Conservation (phyloP, 2,113 vertebrate species). For the Melanocharis versteri region DNA sequence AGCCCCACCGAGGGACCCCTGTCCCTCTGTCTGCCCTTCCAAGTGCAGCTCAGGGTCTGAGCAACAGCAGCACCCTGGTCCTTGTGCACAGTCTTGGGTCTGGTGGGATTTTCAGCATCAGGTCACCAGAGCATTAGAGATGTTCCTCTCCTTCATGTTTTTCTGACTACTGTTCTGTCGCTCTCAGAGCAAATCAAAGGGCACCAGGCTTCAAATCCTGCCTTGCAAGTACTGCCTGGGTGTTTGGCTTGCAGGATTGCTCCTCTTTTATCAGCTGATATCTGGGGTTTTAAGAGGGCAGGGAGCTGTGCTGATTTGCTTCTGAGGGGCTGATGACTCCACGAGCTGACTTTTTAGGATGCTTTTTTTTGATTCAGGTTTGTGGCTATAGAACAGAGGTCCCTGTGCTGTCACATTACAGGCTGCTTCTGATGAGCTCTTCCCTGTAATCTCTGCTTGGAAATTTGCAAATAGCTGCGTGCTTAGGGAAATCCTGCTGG, state of each 20-base stretch:
- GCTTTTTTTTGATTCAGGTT: neutral
- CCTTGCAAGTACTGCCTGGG: neutral
- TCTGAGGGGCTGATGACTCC: neutral
- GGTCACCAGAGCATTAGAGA: neutral
- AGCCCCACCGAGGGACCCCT: neutral
- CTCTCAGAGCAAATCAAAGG: neutral
- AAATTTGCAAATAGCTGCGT: neutral
- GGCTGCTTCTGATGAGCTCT: neutral
- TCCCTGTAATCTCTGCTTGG: neutral
- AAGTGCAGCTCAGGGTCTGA: neutral
- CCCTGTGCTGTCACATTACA: neutral
- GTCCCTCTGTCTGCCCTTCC: neutral
- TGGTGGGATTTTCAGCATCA: neutral
- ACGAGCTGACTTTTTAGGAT: neutral
- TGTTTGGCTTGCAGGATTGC: neutral
- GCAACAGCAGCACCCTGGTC: neutral
- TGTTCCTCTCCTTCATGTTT: neutral
- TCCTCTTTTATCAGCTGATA: slow-evolving; percentile 12
- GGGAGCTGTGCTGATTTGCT: neutral
- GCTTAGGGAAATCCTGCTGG: neutral
- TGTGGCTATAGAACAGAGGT: neutral
- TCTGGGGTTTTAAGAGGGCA: neutral
- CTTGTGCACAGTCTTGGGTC: neutral
- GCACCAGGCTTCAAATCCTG: neutral
- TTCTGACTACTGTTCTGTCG: neutral